Evolutionary conservation across 2,797 vertebrate species (phyloP).

Genomic region (Notoglanidium macrostoma): DNA sequence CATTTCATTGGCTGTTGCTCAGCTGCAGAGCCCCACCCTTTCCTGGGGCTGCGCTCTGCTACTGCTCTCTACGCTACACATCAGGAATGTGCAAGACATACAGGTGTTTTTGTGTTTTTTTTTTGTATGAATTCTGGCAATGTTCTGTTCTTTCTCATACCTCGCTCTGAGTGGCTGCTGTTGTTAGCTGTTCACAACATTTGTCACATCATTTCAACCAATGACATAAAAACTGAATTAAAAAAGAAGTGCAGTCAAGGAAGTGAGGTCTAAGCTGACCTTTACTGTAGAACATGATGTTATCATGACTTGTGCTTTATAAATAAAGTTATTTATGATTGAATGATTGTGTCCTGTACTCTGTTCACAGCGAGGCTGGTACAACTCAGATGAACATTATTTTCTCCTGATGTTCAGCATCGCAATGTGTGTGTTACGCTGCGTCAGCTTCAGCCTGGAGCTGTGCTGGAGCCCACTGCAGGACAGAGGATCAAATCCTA

Average conservation of each 20-base stretch:
- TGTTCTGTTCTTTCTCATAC: not conserved
- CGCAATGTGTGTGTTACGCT: conserved; percentile 88
- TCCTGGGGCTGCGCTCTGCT: conserved; percentile 86
- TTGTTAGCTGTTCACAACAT: not conserved
- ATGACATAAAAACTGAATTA: not conserved
- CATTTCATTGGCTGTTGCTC: conserved; percentile 84
- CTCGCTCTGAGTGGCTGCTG: not conserved
- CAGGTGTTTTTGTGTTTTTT: conserved; percentile 75
- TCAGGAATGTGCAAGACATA: conserved; percentile 81
- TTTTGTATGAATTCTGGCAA: not conserved
- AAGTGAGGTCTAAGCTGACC: not conserved
- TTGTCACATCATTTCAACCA: not conserved
- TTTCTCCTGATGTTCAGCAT: conserved; percentile 90
- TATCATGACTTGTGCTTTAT: not conserved
- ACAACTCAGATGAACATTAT: conserved; percentile 85
- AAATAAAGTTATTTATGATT: not conserved
- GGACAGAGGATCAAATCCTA: conserved; percentile 39
- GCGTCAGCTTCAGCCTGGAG: conserved; percentile 93
- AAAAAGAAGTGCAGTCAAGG: too few species aligned
- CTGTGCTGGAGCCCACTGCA: conserved; percentile 76
- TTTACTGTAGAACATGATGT: not conserved
- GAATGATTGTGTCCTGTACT: not conserved
- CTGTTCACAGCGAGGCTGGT: conserved; percentile 85
- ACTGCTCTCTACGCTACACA: conserved; percentile 83
- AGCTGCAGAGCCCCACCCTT: conserved; percentile 76